Conservation (phyloP, 1,140 invertebrate species). For the Riptortus pedestris region DNA sequence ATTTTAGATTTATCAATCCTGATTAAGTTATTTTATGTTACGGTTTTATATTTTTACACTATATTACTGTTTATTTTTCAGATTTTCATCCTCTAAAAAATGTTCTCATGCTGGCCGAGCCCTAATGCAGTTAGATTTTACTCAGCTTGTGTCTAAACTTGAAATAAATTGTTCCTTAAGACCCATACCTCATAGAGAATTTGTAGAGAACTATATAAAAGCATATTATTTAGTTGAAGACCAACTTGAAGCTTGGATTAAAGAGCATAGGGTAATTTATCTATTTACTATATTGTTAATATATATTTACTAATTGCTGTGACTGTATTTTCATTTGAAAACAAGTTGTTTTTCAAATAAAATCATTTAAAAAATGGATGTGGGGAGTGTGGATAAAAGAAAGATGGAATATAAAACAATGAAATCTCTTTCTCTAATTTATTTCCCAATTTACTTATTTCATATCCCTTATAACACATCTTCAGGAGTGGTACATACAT, state of each 20-base stretch:
- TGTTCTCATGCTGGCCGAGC: constrained; percentile 93
- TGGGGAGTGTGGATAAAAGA: too few relatives aligned
- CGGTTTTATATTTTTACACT: too few relatives aligned
- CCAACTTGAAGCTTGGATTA: constrained; percentile 79
- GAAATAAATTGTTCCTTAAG: constrained; percentile 71
- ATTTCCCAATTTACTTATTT: too few relatives aligned
- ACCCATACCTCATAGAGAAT: constrained; percentile 78
- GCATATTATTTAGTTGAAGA: constrained; percentile 87
- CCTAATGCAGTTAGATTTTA: constrained; percentile 95
- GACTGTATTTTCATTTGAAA: background rate
- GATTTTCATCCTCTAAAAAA: constrained; percentile 80
- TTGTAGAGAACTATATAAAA: constrained; percentile 91
- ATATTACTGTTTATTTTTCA: too few relatives aligned
- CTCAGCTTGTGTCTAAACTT: constrained; percentile 83
- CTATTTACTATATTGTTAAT: background rate
- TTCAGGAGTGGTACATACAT: too few relatives aligned
- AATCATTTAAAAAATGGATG: background rate
- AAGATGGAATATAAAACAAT: too few relatives aligned
- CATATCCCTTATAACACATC: too few relatives aligned
- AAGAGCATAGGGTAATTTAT: constrained; percentile 57
- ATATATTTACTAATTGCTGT: background rate
- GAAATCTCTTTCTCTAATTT: too few relatives aligned
- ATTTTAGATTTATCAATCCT: too few relatives aligned
- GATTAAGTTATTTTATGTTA: too few relatives aligned
- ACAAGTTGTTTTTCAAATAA: background rate